Percentiles rank a stretch among this genome's conserved stretches.
phyloP scores from a whole-genome alignment of 1,140 invertebrate species.

The Eriocheir sinensis region DNA sequence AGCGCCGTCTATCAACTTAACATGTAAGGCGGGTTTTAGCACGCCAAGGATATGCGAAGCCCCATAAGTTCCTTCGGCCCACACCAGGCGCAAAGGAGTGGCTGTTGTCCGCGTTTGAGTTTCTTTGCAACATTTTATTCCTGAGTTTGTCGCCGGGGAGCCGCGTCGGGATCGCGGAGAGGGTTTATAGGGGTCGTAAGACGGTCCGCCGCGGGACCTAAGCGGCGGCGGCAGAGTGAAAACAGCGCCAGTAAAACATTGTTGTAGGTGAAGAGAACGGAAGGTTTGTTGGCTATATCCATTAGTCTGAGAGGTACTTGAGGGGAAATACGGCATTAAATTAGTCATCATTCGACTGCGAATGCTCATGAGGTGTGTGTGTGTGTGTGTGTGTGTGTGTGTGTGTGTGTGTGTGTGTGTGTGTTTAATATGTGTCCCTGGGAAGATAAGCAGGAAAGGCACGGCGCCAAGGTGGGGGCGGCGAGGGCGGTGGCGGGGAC shows the following conservation, averaged over 20 bases:
- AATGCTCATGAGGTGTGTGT: slow-evolving; percentile 51
- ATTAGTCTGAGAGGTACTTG: slow-evolving; percentile 73
- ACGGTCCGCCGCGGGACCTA: slow-evolving; percentile 54
- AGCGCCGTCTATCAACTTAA: slow-evolving; percentile 60
- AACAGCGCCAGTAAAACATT: slow-evolving; percentile 74
- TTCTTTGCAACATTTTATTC: slow-evolving; percentile 62
- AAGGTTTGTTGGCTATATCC: slow-evolving; percentile 72
- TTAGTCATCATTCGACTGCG: slow-evolving; percentile 69
- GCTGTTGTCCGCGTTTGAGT: slow-evolving; percentile 36
- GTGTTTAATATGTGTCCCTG: slow-evolving; percentile 10
- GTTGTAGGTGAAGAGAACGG: slow-evolving; percentile 70
- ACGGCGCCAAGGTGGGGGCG: not conserved
- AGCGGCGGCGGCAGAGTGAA: slow-evolving; percentile 69
- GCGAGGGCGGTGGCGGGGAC: not conserved
- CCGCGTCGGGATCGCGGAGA: slow-evolving; percentile 42
- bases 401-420: not conserved
- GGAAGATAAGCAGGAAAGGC: not conserved
- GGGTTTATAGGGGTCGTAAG: slow-evolving; percentile 73
- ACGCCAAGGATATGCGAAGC: not conserved
- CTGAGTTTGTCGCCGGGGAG: slow-evolving; percentile 63
- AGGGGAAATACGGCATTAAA: slow-evolving; percentile 68
- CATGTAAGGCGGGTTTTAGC: not conserved
- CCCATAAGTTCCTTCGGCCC: slow-evolving; percentile 3
- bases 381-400: slow-evolving; percentile 24
- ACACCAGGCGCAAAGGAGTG: slow-evolving; percentile 32